These are phyloP conservation scores for Cerceris rybyensis DNA, from an alignment of 2,888 invertebrate genomes.

Conservation along the genomic window DNA sequence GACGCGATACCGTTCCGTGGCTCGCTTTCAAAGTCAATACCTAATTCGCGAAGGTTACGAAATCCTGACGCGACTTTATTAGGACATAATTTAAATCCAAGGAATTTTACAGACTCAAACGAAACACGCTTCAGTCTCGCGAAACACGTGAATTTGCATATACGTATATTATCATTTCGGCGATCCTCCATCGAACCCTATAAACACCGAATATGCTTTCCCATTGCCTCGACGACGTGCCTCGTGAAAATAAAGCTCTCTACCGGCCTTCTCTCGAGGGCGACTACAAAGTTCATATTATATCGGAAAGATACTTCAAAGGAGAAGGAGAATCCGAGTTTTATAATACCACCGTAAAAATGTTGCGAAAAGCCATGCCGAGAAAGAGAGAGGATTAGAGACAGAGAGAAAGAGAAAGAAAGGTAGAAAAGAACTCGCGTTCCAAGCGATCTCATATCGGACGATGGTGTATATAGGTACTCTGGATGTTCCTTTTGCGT, in stretches of 20 bases:
- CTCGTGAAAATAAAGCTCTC: too few species aligned
- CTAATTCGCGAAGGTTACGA: constrained; percentile 2
- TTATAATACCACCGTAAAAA: too few species aligned
- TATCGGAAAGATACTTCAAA: too few species aligned
- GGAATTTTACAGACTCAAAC: neutral
- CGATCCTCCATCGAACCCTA: too few species aligned
- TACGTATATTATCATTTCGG: neutral
- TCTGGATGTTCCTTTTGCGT: constrained; percentile 54
- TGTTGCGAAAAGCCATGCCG: neutral
- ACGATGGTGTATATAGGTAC: constrained; percentile 6
- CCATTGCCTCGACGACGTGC: too few species aligned
- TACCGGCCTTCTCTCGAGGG: too few species aligned
- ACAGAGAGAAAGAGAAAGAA: neutral
- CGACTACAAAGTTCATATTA: too few species aligned
- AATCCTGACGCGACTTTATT: constrained; percentile 14
- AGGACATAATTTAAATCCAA: neutral
- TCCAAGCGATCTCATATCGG: constrained; percentile 24
- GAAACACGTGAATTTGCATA: neutral
- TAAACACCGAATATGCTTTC: too few species aligned
- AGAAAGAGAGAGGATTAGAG: neutral
- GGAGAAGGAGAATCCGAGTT: too few species aligned
- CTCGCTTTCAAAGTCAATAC: constrained; percentile 12
- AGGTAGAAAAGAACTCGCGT: neutral
- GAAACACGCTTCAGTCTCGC: neutral
- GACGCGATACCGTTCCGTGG: constrained; percentile 8